Evolutionary conservation across 1,140 invertebrate species (phyloP).

Genomic region (Lasioglossum albipes): DNA sequence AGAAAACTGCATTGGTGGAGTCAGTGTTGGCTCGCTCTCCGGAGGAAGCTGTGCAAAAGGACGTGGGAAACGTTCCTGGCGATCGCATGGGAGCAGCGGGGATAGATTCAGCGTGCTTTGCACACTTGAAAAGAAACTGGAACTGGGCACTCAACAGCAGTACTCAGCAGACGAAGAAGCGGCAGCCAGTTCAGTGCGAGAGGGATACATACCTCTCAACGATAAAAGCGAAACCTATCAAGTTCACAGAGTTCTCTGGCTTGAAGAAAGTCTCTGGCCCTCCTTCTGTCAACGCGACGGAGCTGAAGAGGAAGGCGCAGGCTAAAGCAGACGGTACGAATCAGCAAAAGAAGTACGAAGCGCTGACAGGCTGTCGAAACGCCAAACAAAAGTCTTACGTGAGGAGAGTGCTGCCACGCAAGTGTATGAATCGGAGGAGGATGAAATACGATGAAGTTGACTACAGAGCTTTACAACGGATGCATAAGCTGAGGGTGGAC

Average conservation of each 20-base stretch:
- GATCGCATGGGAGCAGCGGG: conserved; percentile 87
- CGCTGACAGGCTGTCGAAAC: conserved; percentile 46
- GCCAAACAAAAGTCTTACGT: conserved; percentile 65
- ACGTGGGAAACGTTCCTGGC: conserved; percentile 85
- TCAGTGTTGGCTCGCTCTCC: conserved; percentile 72
- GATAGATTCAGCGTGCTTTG: conserved; percentile 85
- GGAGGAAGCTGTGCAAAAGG: conserved; percentile 77
- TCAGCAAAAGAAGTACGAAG: conserved; percentile 48
- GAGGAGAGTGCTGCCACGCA: conserved; percentile 71
- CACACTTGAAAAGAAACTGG: conserved; percentile 87
- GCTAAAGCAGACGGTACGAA: background rate
- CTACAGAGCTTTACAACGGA: conserved; percentile 83
- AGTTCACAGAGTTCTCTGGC: conserved; percentile 64
- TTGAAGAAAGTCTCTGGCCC: conserved; percentile 65
- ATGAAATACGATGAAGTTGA: conserved; percentile 85
- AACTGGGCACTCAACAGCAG: conserved; percentile 70
- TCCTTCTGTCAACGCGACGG: conserved; percentile 38
- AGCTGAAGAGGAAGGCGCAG: conserved; percentile 42
- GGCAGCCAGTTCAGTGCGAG: conserved; percentile 12
- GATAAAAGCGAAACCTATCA: conserved; percentile 68
- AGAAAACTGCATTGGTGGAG: conserved; percentile 81
- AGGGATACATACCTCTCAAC: conserved; percentile 60
- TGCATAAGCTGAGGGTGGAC: conserved; percentile 83
- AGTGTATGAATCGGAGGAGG: conserved; percentile 56
- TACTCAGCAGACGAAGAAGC: background rate